Evolutionary conservation across 2,888 invertebrate species (phyloP).

Genomic region (Pilophorus perplexus): DNA sequence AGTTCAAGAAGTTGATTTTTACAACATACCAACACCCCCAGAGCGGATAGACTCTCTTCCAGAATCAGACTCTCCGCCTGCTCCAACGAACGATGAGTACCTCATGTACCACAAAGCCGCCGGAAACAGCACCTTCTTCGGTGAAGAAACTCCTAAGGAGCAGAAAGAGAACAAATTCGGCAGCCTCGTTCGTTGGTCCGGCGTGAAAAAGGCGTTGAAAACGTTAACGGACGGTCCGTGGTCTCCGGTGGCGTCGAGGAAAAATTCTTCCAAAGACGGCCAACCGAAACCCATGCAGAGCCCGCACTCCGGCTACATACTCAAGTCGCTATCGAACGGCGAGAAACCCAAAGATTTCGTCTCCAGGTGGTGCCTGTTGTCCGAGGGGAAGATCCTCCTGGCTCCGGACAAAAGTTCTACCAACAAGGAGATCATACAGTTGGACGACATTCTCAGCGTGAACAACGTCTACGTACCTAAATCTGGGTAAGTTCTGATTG

Average conservation of each 20-base stretch:
- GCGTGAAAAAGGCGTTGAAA: constrained; percentile 50
- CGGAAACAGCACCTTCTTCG: background rate
- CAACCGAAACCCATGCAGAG: constrained; percentile 54
- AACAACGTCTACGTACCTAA: constrained; percentile 62
- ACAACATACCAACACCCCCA: constrained; percentile 47
- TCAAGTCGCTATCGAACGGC: constrained; percentile 54
- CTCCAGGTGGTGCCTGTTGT: constrained; percentile 67
- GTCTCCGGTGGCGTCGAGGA: constrained; percentile 48
- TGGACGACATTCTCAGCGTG: constrained; percentile 65
- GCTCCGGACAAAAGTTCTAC: constrained; percentile 70
- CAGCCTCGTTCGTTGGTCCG: constrained; percentile 48
- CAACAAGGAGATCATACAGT: constrained; percentile 66
- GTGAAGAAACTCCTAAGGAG: constrained; percentile 1
- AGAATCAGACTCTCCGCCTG: constrained; percentile 31
- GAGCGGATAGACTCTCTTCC: constrained; percentile 48
- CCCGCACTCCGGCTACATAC: constrained; percentile 62
- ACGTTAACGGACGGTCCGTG: constrained; percentile 47
- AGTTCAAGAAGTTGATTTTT: constrained; percentile 21
- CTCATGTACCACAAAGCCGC: constrained; percentile 46
- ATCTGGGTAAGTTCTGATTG: constrained; percentile 54
- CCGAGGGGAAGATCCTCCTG: constrained; percentile 69
- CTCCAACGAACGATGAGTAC: constrained; percentile 44
- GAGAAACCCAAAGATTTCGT: constrained; percentile 69
- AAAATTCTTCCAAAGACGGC: constrained; percentile 49
- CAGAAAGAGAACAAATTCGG: constrained; percentile 29